Base-by-base conservation (phyloP, 2,113 vertebrate species). In the Ptyas mucosa region DNA sequence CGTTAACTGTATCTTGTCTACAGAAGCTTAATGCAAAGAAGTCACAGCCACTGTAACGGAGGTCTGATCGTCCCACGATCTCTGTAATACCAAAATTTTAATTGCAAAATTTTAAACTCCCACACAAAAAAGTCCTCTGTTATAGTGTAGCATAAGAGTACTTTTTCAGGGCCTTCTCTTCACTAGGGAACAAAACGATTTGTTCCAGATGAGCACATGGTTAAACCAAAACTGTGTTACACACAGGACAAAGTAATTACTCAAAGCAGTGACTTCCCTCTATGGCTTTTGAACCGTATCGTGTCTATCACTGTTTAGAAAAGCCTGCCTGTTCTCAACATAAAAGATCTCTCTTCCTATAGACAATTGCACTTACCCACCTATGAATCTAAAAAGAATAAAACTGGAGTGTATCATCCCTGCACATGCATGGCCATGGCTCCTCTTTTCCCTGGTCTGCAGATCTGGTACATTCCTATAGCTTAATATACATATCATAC, bases 321-420 rank as follows among this genome's bases (percentile, higher is more conserved):
- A 89, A 52, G 20, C 88, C 49, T 53, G 23, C 52, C n/a, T 86
- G 51, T 39, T 39, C 58, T 88, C 91, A 93, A 90, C 91, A 53
- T 46, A 51, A 53, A 46, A 81, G 49, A 75, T 39, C 92, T 93
- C 86, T 81, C 93, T 88, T 53, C 10, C 43, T 12, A 57, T 57
- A 43, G 91, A 91, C 92, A 93, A 96, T 94, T 95, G 95, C 96
- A 95, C 95, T 95, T 93, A n/a, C 69, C 96, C 95, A 94, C 94
- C 89, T 85, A 87, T 88, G 49, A 91, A 91, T 24, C 89, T 87
- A n/a, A 89, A 95, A 91, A 88, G 93, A 93, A 94, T 43, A 89
- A 92, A 93, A 53, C 0, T 34, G 0, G 3, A 12, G 89, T 92
- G 64, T 21, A 75, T 52, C 89, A 87, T 81, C 43, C 53, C 91